Conservation (phyloP, 2,888 invertebrate genomes). For the Seira musarum region DNA sequence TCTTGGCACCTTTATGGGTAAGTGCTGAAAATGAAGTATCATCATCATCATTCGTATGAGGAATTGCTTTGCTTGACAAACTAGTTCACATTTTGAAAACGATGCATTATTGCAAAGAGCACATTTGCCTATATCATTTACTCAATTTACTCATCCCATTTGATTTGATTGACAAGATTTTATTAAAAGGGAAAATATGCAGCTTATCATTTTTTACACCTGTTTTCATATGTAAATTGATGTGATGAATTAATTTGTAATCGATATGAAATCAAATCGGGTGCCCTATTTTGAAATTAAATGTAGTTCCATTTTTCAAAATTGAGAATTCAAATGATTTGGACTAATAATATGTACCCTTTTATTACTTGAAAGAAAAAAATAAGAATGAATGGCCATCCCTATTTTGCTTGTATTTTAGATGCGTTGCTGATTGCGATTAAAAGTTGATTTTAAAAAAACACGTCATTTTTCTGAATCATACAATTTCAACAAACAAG, state of each 20-base stretch:
- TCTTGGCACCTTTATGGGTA: slow-evolving; percentile 16
- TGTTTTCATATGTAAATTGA: background rate
- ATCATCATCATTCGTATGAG: background rate
- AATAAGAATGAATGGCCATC: background rate
- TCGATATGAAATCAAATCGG: slow-evolving; percentile 2
- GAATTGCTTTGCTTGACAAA: slow-evolving; percentile 1
- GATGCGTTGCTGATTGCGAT: background rate
- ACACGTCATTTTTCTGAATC: background rate
- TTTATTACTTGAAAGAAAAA: background rate
- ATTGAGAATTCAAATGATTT: background rate
- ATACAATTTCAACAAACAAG: background rate
- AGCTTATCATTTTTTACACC: background rate
- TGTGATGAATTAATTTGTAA: background rate
- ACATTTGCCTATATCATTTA: background rate
- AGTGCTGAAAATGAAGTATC: slow-evolving; percentile 5
- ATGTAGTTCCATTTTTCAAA: background rate
- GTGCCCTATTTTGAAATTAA: slow-evolving; percentile 2
- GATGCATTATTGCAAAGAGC: background rate
- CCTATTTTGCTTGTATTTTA: slow-evolving; percentile 3
- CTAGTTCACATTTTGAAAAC: background rate
- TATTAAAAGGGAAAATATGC: background rate
- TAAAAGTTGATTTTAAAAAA: slow-evolving; percentile 7
- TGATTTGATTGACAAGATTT: slow-evolving; percentile 1
- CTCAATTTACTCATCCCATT: background rate
- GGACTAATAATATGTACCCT: background rate